These are phyloP conservation scores for Tupaia chinensis DNA, from an alignment of 2,113 vertebrate genomes.

Conservation along the genomic window DNA sequence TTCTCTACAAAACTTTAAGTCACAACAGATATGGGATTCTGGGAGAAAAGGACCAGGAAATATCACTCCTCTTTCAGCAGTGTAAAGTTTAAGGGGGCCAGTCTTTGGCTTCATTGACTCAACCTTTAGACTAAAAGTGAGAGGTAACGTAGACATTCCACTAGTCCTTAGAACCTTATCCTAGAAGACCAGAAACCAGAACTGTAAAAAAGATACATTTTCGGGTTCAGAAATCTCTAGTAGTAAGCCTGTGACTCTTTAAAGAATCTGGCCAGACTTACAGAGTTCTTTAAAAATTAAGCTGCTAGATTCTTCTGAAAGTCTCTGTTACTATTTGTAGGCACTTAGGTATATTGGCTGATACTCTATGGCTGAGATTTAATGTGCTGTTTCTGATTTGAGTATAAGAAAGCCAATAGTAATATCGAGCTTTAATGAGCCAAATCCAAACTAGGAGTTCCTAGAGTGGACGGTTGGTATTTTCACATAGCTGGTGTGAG, in stretches of 20 bases:
- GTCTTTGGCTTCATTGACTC: neutral
- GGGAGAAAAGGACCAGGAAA: neutral
- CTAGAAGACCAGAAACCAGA: conserved; percentile 8
- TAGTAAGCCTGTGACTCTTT: neutral
- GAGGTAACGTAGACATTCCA: neutral
- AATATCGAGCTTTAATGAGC: conserved; percentile 2
- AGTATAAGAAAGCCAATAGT: neutral
- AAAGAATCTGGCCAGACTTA: neutral
- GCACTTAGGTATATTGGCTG: neutral
- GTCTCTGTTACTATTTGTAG: conserved; percentile 7
- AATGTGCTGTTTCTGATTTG: conserved; percentile 28
- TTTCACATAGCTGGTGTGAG: neutral
- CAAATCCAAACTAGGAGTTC: conserved; percentile 12
- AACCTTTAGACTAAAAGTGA: neutral
- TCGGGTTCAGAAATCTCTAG: neutral
- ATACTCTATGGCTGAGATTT: neutral
- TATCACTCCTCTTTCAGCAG: neutral
- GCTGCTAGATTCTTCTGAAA: neutral
- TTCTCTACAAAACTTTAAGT: neutral
- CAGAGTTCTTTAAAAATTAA: conserved; percentile 23
- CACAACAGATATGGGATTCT: neutral
- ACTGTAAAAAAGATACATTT: neutral
- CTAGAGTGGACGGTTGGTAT: neutral
- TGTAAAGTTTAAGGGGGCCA: neutral
- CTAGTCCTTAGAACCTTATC: neutral